These are phyloP conservation scores for Antheraea yamamai DNA, from an alignment of 2,888 invertebrate species.

Conservation along the genomic window DNA sequence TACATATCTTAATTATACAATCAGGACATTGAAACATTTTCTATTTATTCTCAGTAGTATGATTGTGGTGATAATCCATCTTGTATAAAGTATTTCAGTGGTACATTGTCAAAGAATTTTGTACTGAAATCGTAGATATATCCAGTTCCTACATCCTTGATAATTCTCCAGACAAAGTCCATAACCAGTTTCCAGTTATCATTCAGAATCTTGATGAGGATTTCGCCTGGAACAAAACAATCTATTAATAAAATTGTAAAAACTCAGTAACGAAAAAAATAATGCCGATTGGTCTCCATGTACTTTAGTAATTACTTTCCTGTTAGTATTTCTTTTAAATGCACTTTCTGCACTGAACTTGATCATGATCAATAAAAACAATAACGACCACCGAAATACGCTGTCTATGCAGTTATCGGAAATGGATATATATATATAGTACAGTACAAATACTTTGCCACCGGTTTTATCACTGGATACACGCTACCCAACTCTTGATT, in stretches of 20 bases:
- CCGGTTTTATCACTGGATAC: too few relatives aligned
- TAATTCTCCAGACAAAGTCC: constrained; percentile 35
- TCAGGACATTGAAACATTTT: not conserved
- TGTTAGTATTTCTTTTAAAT: too few relatives aligned
- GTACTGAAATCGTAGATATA: constrained; percentile 26
- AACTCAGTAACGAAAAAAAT: not conserved
- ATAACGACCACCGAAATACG: too few relatives aligned
- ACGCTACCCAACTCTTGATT: too few relatives aligned
- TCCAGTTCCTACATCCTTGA: constrained; percentile 40
- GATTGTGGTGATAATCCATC: constrained; percentile 34
- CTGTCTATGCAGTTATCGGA: too few relatives aligned
- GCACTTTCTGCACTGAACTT: too few relatives aligned
- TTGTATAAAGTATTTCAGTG: constrained; percentile 31
- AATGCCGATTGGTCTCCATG: too few relatives aligned
- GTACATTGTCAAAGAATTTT: constrained; percentile 29
- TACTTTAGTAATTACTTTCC: too few relatives aligned
- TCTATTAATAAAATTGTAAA: constrained; percentile 3
- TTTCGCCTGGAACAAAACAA: constrained; percentile 41
- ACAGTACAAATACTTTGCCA: too few relatives aligned
- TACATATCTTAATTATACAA: not conserved
- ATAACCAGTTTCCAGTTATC: constrained; percentile 45
- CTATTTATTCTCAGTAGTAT: not conserved
- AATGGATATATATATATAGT: too few relatives aligned
- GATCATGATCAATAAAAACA: too few relatives aligned
- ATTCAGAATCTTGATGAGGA: constrained; percentile 42